Evolutionary conservation across 2,113 vertebrate species (phyloP), one percentile per base, ranked within the genome.

Genomic region (Meriones unguiculatus): DNA sequence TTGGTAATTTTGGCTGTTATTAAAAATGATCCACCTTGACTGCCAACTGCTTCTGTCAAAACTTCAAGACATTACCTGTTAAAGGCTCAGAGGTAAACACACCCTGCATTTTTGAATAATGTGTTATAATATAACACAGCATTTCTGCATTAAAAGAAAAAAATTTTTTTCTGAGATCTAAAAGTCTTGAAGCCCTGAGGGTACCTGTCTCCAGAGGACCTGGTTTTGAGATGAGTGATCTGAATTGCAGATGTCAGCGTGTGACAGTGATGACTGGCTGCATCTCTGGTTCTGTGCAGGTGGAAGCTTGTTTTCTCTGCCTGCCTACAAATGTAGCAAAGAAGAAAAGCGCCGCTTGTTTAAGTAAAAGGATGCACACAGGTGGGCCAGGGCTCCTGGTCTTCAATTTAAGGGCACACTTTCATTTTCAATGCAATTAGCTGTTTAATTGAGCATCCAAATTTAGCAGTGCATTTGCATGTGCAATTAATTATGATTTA

Each of bases 401-500:
- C 2, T 0, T 96, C 96, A 80, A 90, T 96, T 96, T 98, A 94
- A 98, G 92, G 97, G 96, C 89, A 86, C 73, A 80, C 89, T 91
- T 98, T 94, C 94, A 97, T 97, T 98, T 97, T 97, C 96, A 89
- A 41, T 97, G 97, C 76, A 98, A 98, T 98, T 98, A 97, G 87
- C 87, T 95, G n/a, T 97, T 93, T 98, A 98, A 98, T 97, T 97
- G 97, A 98, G 98, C 98, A 96, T 98, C 97, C 94, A 96, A 95
- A 98, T 97, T 98, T 97, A 98, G 98, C 95, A 96, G 94, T 94
- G 95, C 93, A 97, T 98, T 98, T 98, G 96, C 96, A 98, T 98
- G 97, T 96, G 97, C 96, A 97, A 98, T 98, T 98, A 98, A 98
- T 98, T 98, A 98, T 98, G 96, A 98, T 97, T 98, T 97, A 96